Base-by-base conservation (phyloP, 2,113 vertebrate genomes). In the Agapornis roseicollis region DNA sequence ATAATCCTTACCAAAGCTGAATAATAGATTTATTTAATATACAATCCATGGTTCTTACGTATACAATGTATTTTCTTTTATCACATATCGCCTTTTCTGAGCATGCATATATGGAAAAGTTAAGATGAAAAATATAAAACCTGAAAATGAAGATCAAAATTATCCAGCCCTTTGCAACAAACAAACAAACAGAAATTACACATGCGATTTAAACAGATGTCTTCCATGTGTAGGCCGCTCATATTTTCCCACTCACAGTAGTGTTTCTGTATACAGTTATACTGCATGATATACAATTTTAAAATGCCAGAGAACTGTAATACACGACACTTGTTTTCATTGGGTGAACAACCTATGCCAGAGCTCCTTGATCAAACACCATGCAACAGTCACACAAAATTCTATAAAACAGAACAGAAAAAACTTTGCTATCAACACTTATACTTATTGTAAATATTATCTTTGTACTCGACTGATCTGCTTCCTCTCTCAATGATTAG, bases 401-500 rank as follows among this genome's bases (percentile, higher is more conserved):
- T 78, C 61, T 87, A 37, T 64, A 89, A 86, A 92, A 92, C 3
- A 82, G 63, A 89, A 64, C n/a, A 90, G 60, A 80, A 93, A 94
- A 93, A 82, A n/a, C n/a, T 46, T 77, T 55, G 50, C 39, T 90
- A 85, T 91, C 82, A 85, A 77, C 68, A 55, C 47, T 88, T 37
- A 70, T 11, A 42, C 7, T 44, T 82, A 61, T 0, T 83, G 41
- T 63, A 95, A 96, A 85, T 66, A 95, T 78, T 91, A 70, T 72
- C 74, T 81, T 89, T 68, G 86, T 71, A 65, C 35, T 80, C 37
- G 88, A 85, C 25, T 39, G 64, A 70, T 68, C 79, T 93, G 39
- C 60, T 93, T 93, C 85, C 76, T 85, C 29, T 94, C 35, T 65
- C 14, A 80, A 90, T 96, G 89, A 55, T 88, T 80, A 85, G 41